Conservation (phyloP, 2,113 vertebrate species). For the Illadopsis cleaveri region DNA sequence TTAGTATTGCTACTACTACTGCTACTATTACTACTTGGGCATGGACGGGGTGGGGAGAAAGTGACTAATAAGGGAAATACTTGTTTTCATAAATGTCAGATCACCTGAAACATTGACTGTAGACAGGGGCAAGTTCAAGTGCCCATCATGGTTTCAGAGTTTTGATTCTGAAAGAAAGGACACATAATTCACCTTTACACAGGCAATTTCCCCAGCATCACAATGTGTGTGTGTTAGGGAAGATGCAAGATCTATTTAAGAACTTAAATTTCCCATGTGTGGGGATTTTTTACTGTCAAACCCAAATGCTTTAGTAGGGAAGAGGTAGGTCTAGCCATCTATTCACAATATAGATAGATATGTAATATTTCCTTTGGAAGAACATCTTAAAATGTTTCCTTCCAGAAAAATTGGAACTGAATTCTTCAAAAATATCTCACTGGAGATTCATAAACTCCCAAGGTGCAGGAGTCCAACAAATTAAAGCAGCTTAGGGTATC, state of each 20-base stretch:
- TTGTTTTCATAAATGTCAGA: not conserved
- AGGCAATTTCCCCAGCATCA: not conserved
- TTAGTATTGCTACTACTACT: no score
- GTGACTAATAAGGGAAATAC: not conserved
- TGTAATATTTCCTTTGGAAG: not conserved
- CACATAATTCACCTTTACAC: not conserved
- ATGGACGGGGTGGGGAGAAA: accelerated
- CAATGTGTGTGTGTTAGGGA: not conserved
- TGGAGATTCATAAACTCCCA: not conserved
- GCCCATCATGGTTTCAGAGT: not conserved
- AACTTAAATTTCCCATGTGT: not conserved
- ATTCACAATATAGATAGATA: not conserved
- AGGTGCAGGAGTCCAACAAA: not conserved
- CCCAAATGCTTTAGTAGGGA: not conserved
- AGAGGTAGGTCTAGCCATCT: not conserved
- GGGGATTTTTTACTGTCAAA: not conserved
- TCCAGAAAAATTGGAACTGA: not conserved
- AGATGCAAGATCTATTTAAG: not conserved
- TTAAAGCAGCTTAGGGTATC: not conserved
- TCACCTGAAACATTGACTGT: not conserved
- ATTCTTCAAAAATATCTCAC: not conserved
- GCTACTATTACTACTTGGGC: accelerated
- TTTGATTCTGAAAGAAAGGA: not conserved
- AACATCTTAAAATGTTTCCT: not conserved
- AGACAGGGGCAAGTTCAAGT: not conserved